A percentile compares a stretch with the other conserved stretches of the same genome.
These are phyloP conservation scores for Spilarctia lutea DNA, from an alignment of 2,888 invertebrate species.

Conservation along the genomic window DNA sequence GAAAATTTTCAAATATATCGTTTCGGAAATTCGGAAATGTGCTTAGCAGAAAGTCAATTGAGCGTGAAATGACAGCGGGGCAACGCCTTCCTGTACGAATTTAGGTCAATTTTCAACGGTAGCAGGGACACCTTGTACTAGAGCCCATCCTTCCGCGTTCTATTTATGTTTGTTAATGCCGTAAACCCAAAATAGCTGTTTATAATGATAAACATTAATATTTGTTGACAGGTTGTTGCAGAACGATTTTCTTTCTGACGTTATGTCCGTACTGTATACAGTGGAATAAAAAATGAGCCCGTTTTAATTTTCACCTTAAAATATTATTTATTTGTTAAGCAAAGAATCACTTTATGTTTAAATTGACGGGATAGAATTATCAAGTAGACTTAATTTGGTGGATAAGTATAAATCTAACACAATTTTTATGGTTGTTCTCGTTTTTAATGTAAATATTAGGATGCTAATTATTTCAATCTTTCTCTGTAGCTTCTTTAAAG, in stretches of 20 bases:
- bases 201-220: conserved; percentile 44
- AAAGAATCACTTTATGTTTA: not conserved
- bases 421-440: too few species aligned
- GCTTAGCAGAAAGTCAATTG: conserved; percentile 70
- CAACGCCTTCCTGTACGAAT: conserved; percentile 62
- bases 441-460: too few species aligned
- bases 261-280: not conserved
- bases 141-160: conserved; percentile 58
- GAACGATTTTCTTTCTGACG: conserved; percentile 14
- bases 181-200: conserved; percentile 53
- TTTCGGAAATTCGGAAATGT: conserved; percentile 60
- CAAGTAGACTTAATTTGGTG: not conserved
- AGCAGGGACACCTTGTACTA: conserved; percentile 47
- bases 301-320: not conserved
- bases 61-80: conserved; percentile 73
- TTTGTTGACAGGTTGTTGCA: conserved; percentile 36
- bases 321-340: too few species aligned
- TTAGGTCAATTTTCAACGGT: conserved; percentile 72
- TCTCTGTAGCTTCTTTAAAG: too few species aligned
- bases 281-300: not conserved
- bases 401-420: too few species aligned
- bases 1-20: conserved; percentile 51
- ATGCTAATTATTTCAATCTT: too few species aligned
- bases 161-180: conserved; percentile 57
- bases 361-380: not conserved